Conservation (phyloP, 2,888 invertebrate species). For the Lapara coniferarum region DNA sequence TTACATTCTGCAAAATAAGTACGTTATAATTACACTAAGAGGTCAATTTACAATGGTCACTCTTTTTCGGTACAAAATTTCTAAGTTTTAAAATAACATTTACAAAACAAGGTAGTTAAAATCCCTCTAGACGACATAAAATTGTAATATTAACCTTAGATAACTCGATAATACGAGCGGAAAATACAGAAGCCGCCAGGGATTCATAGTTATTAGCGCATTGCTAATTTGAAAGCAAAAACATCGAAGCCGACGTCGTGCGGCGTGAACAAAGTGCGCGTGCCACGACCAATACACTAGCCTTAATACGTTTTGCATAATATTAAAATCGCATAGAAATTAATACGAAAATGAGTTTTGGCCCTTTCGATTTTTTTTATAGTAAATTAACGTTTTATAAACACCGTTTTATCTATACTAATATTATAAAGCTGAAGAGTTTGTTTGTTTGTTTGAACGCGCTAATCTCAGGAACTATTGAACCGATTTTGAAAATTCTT, state of each 20-base stretch:
- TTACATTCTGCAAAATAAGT: no score
- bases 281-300: background rate
- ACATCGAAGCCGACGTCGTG: background rate
- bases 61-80: no score
- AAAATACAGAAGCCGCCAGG: background rate
- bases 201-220: slow-evolving; percentile 19
- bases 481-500: no score
- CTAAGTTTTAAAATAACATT: no score
- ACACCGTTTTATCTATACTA: no score
- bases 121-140: background rate
- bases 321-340: background rate
- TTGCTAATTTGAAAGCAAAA: slow-evolving; percentile 22
- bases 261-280: background rate
- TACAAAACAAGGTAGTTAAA: background rate
- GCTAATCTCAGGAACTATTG: no score
- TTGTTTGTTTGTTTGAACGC: no score
- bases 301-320: background rate
- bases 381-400: background rate
- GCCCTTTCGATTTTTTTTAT: no score
- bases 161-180: background rate
- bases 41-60: background rate
- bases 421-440: no score
- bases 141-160: background rate
- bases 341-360: background rate
- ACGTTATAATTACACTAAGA: no score